phyloP scores from a whole-genome alignment of 2,888 invertebrate genomes.

The Pasiphila rectangulata region DNA sequence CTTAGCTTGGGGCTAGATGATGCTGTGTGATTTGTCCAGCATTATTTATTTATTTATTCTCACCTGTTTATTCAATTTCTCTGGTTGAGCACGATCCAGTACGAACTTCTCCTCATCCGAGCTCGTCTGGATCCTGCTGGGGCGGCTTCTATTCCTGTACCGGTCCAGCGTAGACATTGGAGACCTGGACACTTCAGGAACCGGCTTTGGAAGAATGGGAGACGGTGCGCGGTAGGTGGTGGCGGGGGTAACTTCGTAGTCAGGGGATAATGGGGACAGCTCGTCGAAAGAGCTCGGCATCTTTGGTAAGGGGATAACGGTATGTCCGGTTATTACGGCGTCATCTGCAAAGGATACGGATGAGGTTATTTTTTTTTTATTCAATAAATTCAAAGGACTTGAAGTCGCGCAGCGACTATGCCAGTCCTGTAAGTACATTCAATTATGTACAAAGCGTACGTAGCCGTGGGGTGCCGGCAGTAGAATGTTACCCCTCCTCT shows the following conservation, averaged over 20 bases:
- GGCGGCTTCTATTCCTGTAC: slow-evolving; percentile 67
- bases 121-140: slow-evolving; percentile 60
- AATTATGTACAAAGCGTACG: too few species aligned
- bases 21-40: too few species aligned
- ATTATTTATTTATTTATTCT: background rate
- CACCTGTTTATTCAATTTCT: slow-evolving; percentile 77
- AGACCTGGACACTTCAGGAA: slow-evolving; percentile 49
- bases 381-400: too few species aligned
- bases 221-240: slow-evolving; percentile 63
- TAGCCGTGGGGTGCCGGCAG: too few species aligned
- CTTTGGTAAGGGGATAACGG: slow-evolving; percentile 84
- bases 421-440: too few species aligned
- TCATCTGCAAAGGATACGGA: slow-evolving; percentile 73
- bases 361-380: too few species aligned
- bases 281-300: slow-evolving; percentile 78
- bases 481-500: too few species aligned
- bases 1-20: too few species aligned
- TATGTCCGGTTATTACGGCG: slow-evolving; percentile 82
- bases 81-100: slow-evolving; percentile 83
- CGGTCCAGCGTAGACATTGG: slow-evolving; percentile 75
- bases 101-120: slow-evolving; percentile 85
- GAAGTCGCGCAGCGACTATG: too few species aligned
- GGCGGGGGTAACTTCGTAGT: slow-evolving; percentile 53
- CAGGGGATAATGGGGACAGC: slow-evolving; percentile 56
- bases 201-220: slow-evolving; percentile 58